Evolutionary conservation across 2,113 vertebrate genomes (phyloP).

Genomic region (Barnardius zonarius): DNA sequence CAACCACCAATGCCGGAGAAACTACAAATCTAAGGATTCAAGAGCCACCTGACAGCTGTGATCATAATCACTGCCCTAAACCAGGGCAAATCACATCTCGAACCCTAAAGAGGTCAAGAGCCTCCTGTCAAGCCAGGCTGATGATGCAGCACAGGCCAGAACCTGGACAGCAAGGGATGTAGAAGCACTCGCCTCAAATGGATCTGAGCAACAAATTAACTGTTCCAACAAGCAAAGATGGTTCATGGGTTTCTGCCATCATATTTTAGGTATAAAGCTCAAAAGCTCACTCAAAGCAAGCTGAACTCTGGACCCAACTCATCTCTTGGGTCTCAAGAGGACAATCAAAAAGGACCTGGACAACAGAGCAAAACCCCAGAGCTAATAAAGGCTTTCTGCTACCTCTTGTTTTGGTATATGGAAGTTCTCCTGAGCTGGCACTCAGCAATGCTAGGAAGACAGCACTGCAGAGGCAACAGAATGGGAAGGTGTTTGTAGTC

Average conservation of each 20-base stretch:
- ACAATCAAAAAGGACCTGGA: background rate
- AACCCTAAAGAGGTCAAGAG: background rate
- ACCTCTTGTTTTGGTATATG: background rate
- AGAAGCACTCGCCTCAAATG: fast-evolving
- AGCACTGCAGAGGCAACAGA: background rate
- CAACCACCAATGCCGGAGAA: background rate
- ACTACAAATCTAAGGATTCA: background rate
- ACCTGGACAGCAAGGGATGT: background rate
- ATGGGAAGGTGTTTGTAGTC: background rate
- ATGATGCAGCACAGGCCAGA: background rate
- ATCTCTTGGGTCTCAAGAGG: background rate
- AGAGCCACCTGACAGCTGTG: background rate
- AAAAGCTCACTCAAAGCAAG: background rate
- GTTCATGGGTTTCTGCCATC: background rate
- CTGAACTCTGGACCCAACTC: background rate
- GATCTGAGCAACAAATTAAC: background rate
- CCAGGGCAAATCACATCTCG: background rate
- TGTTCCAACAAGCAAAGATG: background rate
- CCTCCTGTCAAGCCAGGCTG: background rate
- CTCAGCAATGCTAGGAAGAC: background rate
- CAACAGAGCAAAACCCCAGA: background rate
- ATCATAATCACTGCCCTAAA: background rate
- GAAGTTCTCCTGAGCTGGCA: background rate
- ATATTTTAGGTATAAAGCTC: background rate
- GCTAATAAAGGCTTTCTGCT: background rate